phyloP scores from a whole-genome alignment of 2,888 invertebrate species.

The Erynnis tages region DNA sequence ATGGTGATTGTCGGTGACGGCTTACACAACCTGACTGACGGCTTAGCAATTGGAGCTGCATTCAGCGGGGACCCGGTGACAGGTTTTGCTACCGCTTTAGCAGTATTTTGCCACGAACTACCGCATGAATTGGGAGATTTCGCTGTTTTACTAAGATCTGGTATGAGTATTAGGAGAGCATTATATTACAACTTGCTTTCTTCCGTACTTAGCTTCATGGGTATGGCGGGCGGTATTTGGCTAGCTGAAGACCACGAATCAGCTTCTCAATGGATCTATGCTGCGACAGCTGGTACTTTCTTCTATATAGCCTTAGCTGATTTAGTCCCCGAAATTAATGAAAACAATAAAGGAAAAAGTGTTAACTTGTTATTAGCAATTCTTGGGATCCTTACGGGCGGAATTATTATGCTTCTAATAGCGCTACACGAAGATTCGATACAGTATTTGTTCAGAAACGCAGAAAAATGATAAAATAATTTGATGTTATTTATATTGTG shows the following conservation, averaged over 20 bases:
- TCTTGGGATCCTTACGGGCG: conserved; percentile 85
- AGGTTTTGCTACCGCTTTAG: conserved; percentile 89
- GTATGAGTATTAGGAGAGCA: conserved; percentile 87
- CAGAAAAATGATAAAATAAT: conserved; percentile 57
- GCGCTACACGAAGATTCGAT: conserved; percentile 86
- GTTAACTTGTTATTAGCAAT: conserved; percentile 83
- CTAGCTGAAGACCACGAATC: conserved; percentile 86
- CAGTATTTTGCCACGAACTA: conserved; percentile 90
- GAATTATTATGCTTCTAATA: conserved; percentile 87
- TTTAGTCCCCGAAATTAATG: conserved; percentile 85
- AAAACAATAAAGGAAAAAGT: conserved; percentile 75
- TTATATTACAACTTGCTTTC: conserved; percentile 88
- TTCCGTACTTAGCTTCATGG: conserved; percentile 88
- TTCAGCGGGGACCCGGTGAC: conserved; percentile 87
- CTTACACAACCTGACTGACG: conserved; percentile 90
- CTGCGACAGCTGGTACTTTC: conserved; percentile 90
- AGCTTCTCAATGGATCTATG: conserved; percentile 89
- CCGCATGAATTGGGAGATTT: conserved; percentile 92
- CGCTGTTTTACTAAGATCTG: conserved; percentile 88
- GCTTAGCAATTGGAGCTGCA: conserved; percentile 90
- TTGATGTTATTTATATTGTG: conserved; percentile 38
- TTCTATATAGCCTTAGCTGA: conserved; percentile 91
- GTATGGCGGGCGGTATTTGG: conserved; percentile 87
- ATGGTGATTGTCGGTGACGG: conserved; percentile 92
- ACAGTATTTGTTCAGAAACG: conserved; percentile 72